phyloP scores from a whole-genome alignment of 2,797 vertebrate genomes.

The Siniperca obscura region DNA sequence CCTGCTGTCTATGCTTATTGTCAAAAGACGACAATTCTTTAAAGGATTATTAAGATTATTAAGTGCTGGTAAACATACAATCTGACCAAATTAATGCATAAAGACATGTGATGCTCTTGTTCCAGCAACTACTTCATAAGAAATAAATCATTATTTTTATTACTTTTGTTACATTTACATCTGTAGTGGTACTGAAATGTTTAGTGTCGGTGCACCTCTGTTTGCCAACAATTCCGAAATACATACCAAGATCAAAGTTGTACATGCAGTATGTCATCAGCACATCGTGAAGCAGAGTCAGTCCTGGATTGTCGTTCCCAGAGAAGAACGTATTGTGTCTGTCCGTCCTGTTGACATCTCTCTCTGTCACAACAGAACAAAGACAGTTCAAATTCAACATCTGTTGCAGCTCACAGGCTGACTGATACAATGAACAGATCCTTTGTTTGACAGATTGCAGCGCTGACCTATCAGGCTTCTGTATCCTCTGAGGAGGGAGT shows the following conservation, averaged over 20 bases:
- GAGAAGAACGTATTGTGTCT: constrained; percentile 93
- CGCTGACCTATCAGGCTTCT: constrained; percentile 91
- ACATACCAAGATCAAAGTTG: constrained; percentile 92
- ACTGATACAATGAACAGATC: neutral
- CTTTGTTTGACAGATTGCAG: constrained; percentile 5
- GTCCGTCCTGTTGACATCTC: constrained; percentile 93
- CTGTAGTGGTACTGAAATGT: neutral
- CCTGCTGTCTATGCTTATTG: too few relatives aligned
- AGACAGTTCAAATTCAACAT: constrained; percentile 11
- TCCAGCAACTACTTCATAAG: neutral
- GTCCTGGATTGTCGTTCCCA: constrained; percentile 90
- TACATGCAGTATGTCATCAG: constrained; percentile 97
- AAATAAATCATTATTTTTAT: neutral
- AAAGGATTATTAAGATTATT: neutral
- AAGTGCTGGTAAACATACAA: neutral
- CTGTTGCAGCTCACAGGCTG: constrained; percentile 2
- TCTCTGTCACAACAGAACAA: constrained; percentile 82
- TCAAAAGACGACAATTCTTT: too few relatives aligned
- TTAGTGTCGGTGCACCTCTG: neutral
- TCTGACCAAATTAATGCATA: neutral
- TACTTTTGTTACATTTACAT: too few relatives aligned
- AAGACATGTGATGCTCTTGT: neutral
- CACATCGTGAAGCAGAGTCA: constrained; percentile 90
- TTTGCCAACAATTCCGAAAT: neutral
- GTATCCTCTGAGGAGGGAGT: constrained; percentile 91